These are phyloP conservation scores for Dipodomys spectabilis DNA, from an alignment of 2,113 vertebrate species.

Conservation along the genomic window DNA sequence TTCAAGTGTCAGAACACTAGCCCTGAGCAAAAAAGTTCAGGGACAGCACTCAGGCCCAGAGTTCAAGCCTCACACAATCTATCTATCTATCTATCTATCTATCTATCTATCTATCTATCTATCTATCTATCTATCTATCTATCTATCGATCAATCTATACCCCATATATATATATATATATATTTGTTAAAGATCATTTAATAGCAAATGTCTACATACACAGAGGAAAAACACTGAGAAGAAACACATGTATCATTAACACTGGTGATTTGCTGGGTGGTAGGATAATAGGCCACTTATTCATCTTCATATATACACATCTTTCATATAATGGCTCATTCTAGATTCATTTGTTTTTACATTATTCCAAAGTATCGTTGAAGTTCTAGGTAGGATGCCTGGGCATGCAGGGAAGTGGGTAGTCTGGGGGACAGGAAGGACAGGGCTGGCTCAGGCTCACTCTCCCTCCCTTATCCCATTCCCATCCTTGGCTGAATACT, in stretches of 20 bases:
- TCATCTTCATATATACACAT: background rate
- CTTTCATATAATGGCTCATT: background rate
- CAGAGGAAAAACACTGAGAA: background rate
- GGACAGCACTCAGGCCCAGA: too few species aligned
- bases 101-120: too few species aligned
- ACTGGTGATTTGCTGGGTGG: background rate
- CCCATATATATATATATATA: too few species aligned
- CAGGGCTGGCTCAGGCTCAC: too few species aligned
- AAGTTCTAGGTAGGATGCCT: background rate
- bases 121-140: too few species aligned
- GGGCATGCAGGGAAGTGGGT: background rate
- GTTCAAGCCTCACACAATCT: too few species aligned
- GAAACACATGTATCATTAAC: background rate
- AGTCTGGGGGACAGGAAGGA: background rate
- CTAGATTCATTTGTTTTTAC: background rate
- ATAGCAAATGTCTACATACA: background rate
- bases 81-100: too few species aligned
- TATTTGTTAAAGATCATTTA: background rate
- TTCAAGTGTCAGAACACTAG: too few species aligned
- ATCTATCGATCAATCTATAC: too few species aligned
- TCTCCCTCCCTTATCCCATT: background rate
- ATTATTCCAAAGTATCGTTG: background rate
- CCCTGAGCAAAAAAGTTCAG: too few species aligned
- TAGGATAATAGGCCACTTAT: background rate
- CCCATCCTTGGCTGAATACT: background rate